Evolutionary conservation across 2,113 vertebrate genomes (phyloP).

Genomic region (Rhinoptilus africanus): DNA sequence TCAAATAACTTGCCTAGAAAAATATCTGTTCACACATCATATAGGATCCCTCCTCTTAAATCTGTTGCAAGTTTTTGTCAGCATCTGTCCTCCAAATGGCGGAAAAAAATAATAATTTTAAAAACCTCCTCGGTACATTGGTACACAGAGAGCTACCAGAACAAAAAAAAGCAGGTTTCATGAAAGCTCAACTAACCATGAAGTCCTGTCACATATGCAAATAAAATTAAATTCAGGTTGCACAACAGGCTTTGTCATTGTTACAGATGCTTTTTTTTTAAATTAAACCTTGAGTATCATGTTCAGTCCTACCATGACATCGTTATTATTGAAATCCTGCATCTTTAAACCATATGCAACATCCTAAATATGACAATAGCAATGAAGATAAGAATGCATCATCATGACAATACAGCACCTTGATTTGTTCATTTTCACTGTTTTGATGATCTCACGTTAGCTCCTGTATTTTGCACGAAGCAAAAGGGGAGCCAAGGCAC

Average conservation of each 20-base stretch:
- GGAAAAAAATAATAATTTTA: neutral
- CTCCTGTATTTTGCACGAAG: neutral
- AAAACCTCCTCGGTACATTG: accelerated
- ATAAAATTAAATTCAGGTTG: neutral
- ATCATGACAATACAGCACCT: neutral
- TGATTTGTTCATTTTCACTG: neutral
- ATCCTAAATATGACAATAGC: neutral
- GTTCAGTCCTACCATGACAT: neutral
- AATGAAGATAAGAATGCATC: neutral
- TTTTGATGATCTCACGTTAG: neutral
- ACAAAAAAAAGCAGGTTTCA: neutral
- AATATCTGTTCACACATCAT: neutral
- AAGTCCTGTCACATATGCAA: neutral
- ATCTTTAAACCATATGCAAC: neutral
- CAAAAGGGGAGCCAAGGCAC: neutral
- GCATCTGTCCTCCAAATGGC: neutral
- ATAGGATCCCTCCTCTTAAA: neutral
- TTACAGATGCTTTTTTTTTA: neutral
- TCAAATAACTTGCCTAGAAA: neutral
- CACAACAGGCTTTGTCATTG: neutral
- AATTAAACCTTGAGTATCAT: neutral
- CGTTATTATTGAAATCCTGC: neutral
- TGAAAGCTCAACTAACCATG: neutral
- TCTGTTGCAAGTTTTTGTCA: neutral
- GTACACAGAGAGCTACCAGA: neutral